These are phyloP conservation scores for Fregata magnificens DNA, from an alignment of 2,113 vertebrate genomes.

Conservation along the genomic window DNA sequence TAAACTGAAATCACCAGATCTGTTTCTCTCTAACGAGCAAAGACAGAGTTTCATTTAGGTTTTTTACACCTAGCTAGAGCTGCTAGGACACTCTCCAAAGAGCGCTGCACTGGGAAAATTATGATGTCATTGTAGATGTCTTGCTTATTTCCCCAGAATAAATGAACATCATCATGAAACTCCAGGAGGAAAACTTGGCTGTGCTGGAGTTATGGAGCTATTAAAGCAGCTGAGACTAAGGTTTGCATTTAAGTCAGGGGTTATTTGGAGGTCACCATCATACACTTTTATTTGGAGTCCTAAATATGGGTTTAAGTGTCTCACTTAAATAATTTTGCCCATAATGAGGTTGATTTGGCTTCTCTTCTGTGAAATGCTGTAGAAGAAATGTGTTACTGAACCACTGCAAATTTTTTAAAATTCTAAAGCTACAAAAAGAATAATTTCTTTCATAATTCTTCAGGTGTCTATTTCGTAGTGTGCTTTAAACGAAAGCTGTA, in stretches of 20 bases:
- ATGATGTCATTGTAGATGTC: conserved; percentile 28
- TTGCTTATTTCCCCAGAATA: conserved; percentile 36
- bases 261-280: conserved; percentile 31
- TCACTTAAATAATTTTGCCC: neutral
- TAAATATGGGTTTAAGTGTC: neutral
- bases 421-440: neutral
- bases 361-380: neutral
- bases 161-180: conserved; percentile 46
- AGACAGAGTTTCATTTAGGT: neutral
- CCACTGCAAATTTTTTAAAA: neutral
- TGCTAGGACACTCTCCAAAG: neutral
- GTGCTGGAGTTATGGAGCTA: neutral
- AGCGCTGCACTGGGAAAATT: neutral
- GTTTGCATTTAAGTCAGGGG: conserved; percentile 14
- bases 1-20: neutral
- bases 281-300: neutral
- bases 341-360: neutral
- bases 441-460: neutral
- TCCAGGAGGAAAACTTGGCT: conserved; percentile 33
- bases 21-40: neutral
- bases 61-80: neutral
- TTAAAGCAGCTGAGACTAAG: conserved; percentile 28
- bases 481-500: neutral
- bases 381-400: neutral
- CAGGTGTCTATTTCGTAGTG: neutral